A percentile compares a stretch with the other conserved stretches of the same genome.
Conservation (phyloP, 30 jellyfish, hydroid and myxozoan species). For the Aurelia sp. region DNA sequence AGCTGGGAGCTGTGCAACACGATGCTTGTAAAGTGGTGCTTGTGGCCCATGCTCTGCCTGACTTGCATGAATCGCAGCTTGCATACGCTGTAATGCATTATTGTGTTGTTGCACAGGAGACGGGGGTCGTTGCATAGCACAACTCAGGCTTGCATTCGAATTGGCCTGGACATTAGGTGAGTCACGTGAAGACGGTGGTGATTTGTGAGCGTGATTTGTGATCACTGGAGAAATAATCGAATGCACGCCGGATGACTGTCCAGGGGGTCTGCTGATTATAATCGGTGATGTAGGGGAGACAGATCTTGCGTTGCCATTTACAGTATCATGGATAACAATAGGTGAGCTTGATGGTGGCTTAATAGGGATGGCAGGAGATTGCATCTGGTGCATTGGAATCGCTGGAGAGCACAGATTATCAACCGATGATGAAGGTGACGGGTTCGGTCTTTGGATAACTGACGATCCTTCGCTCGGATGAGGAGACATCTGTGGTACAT, state of each 20-base stretch:
- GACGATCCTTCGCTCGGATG: slow-evolving; percentile 58
- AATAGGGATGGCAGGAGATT: slow-evolving; percentile 57
- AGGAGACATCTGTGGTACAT: slow-evolving; percentile 54
- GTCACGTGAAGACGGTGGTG: slow-evolving; percentile 39
- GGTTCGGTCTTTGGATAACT: slow-evolving; percentile 70
- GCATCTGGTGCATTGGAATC: slow-evolving; percentile 70
- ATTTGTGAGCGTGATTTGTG: slow-evolving; percentile 43
- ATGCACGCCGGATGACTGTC: slow-evolving; percentile 40
- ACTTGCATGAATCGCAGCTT: slow-evolving; percentile 36
- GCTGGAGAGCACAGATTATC: slow-evolving; percentile 71
- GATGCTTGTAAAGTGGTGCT: slow-evolving; percentile 53
- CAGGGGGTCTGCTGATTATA: not conserved
- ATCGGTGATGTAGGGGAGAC: slow-evolving; percentile 64
- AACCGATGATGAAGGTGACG: slow-evolving; percentile 59
- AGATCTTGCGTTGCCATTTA: slow-evolving; percentile 41
- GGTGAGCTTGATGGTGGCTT: slow-evolving; percentile 59
- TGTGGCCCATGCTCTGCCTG: slow-evolving; percentile 54
- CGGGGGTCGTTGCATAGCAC: slow-evolving; percentile 50
- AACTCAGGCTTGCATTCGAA: slow-evolving; percentile 32
- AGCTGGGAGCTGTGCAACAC: slow-evolving; percentile 63
- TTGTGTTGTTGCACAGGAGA: slow-evolving; percentile 58
- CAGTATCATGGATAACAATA: slow-evolving; percentile 52
- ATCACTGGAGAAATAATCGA: slow-evolving; percentile 67
- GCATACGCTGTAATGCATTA: slow-evolving; percentile 57
- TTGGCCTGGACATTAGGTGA: slow-evolving; percentile 50